Percentiles rank a stretch among this genome's conserved stretches.
Conservation (phyloP, 2,888 invertebrate species). For the Nymphalis urticae region DNA sequence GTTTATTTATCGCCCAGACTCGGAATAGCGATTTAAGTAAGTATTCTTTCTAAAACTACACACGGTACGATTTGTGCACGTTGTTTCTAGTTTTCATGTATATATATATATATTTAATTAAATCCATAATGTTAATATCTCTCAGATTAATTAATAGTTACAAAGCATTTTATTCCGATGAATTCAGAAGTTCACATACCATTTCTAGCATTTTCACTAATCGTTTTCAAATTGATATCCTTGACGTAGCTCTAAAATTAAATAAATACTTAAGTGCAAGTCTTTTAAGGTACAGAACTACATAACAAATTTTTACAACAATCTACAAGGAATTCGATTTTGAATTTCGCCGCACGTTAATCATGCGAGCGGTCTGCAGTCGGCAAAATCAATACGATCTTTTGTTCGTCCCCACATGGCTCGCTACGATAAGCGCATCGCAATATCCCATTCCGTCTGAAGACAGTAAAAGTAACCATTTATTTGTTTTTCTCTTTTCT, state of each 20-base stretch:
- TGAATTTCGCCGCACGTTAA: conserved; percentile 43
- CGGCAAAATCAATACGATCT: conserved; percentile 73
- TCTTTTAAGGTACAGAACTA: neutral
- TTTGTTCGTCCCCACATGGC: conserved; percentile 73
- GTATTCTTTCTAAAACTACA: too few species aligned
- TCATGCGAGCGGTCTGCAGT: conserved; percentile 48
- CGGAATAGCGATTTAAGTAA: too few species aligned
- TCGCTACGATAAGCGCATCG: conserved; percentile 60
- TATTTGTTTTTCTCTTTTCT: conserved; percentile 56
- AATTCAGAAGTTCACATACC: too few species aligned
- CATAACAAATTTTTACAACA: conserved; percentile 1
- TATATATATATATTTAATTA: too few species aligned
- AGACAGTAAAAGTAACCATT: conserved; percentile 65
- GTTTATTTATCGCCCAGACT: too few species aligned
- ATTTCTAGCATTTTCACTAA: too few species aligned
- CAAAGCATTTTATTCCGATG: too few species aligned
- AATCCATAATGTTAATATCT: too few species aligned
- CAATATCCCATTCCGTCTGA: conserved; percentile 55
- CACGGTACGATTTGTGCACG: too few species aligned
- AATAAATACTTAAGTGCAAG: neutral
- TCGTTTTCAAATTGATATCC: too few species aligned
- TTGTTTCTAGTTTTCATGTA: too few species aligned
- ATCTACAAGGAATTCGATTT: conserved; percentile 18
- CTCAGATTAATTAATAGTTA: too few species aligned
- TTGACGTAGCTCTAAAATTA: neutral